Conservation (phyloP, 2,797 vertebrate genomes). For the Sebastes iracundus region DNA sequence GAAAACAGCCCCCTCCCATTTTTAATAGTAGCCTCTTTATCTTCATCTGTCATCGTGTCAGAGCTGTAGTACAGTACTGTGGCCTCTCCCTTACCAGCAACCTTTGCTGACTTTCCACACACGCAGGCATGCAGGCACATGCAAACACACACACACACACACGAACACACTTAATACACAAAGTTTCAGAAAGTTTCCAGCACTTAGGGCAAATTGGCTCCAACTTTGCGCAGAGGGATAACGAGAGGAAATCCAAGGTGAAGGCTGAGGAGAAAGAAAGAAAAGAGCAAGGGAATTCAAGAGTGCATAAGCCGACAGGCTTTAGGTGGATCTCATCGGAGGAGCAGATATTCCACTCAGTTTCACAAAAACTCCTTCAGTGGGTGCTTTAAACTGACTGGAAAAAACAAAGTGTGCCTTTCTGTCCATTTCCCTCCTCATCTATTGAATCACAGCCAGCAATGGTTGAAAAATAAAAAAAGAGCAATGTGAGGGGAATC, state of each 20-base stretch:
- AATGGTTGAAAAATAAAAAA: slow-evolving; percentile 32
- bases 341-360: slow-evolving; percentile 63
- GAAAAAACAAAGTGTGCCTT: slow-evolving; percentile 46
- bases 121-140: slow-evolving; percentile 3
- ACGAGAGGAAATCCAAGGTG: slow-evolving; percentile 71
- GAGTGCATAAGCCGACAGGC: slow-evolving; percentile 50
- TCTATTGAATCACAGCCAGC: slow-evolving; percentile 39
- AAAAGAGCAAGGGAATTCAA: slow-evolving; percentile 38
- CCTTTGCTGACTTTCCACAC: slow-evolving; percentile 48
- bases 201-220: slow-evolving; percentile 63
- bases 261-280: slow-evolving; percentile 37
- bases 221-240: slow-evolving; percentile 54
- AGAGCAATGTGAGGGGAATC: slow-evolving; percentile 46
- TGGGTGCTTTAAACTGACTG: slow-evolving; percentile 46
- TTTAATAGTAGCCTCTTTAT: slow-evolving; percentile 80
- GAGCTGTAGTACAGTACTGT: slow-evolving; percentile 58
- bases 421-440: slow-evolving; percentile 17
- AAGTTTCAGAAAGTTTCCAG: slow-evolving; percentile 63
- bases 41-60: slow-evolving; percentile 81
- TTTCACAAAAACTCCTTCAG: slow-evolving; percentile 57
- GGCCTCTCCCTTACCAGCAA: slow-evolving; percentile 54
- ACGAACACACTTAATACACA: slow-evolving; percentile 1
- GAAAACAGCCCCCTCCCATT: slow-evolving; percentile 64
- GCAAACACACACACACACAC: slow-evolving; percentile 6
- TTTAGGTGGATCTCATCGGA: slow-evolving; percentile 65